phyloP scores from a whole-genome alignment of 92 coral and sea anemone genomes.

The Phenganax marumi region DNA sequence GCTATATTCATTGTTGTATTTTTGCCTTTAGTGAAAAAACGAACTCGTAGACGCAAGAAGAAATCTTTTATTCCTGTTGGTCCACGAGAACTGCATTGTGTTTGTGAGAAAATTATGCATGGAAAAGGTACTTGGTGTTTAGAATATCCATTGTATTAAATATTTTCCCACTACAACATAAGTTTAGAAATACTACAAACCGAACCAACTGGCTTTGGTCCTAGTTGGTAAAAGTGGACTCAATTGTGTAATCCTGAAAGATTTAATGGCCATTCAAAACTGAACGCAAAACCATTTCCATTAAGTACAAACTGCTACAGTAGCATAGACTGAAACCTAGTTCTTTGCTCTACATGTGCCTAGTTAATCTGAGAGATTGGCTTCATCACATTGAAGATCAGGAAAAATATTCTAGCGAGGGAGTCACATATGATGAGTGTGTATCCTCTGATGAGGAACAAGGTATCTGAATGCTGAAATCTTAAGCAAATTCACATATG shows the following conservation, averaged over 20 bases:
- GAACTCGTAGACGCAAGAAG: conserved; percentile 60
- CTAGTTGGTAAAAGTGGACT: neutral
- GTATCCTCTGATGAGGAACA: conserved; percentile 32
- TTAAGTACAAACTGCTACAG: no score
- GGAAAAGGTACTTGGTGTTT: conserved; percentile 55
- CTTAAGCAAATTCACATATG: no score
- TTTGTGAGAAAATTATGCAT: conserved; percentile 68
- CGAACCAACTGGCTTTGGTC: neutral
- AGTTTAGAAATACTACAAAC: neutral
- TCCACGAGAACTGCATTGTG: conserved; percentile 70
- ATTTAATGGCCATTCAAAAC: no score
- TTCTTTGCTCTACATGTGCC: neutral
- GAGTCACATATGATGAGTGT: conserved; percentile 15
- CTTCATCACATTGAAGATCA: conserved; percentile 38
- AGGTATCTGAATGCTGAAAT: neutral
- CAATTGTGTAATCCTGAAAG: no score
- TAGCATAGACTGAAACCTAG: neutral
- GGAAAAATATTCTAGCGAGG: conserved; percentile 12
- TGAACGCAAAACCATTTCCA: no score
- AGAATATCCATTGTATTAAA: neutral
- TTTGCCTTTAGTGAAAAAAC: conserved; percentile 41
- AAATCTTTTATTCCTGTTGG: conserved; percentile 81
- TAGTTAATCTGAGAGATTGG: conserved; percentile 40
- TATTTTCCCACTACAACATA: neutral
- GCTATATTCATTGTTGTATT: neutral